These are phyloP conservation scores for Siderastrea siderea DNA, from an alignment of 92 coral and sea anemone species.

Conservation along the genomic window DNA sequence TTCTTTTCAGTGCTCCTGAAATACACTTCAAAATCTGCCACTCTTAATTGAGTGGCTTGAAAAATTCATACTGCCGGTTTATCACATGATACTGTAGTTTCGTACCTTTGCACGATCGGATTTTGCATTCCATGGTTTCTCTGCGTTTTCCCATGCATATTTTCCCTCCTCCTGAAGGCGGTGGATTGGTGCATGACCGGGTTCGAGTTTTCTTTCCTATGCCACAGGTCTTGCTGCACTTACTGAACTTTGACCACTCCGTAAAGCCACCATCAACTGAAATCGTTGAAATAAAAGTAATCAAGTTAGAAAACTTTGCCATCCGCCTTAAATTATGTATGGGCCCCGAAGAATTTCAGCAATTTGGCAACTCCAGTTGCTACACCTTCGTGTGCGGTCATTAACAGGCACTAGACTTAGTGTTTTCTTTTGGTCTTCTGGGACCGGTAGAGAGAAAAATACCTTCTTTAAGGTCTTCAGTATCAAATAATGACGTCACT, in stretches of 20 bases:
- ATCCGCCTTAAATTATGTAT: background rate
- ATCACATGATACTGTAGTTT: too few relatives aligned
- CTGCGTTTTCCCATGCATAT: background rate
- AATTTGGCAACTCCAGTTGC: too few relatives aligned
- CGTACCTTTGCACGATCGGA: background rate
- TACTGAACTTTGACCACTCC: background rate
- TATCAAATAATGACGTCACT: too few relatives aligned
- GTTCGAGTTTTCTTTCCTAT: background rate
- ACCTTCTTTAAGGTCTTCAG: too few relatives aligned
- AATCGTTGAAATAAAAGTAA: background rate
- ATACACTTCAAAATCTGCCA: too few relatives aligned
- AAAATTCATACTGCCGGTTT: too few relatives aligned
- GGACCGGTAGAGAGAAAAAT: too few relatives aligned
- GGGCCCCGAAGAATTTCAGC: background rate
- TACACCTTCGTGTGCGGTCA: too few relatives aligned
- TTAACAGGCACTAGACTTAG: too few relatives aligned
- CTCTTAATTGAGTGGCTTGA: too few relatives aligned
- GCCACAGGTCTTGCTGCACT: constrained; percentile 25
- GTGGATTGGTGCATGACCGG: constrained; percentile 15
- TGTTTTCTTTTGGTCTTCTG: too few relatives aligned
- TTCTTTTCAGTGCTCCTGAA: too few relatives aligned
- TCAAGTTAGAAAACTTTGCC: background rate
- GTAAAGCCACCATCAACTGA: constrained; percentile 16
- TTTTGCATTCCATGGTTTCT: background rate
- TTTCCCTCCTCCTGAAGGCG: background rate